Evolutionary conservation across 2,113 vertebrate species (phyloP).

Genomic region (Ictalurus punctatus): DNA sequence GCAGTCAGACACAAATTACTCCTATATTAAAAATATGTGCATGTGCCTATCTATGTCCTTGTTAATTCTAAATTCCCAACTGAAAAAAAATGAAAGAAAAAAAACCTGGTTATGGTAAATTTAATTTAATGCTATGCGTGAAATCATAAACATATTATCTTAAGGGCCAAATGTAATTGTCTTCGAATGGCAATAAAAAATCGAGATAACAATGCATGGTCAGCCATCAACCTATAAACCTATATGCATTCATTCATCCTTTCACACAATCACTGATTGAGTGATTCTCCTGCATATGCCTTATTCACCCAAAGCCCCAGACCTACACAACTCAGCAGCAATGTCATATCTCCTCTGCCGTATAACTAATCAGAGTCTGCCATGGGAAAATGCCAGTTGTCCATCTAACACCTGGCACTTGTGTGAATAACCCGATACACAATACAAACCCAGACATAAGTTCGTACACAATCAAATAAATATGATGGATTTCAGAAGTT

Average conservation of each 20-base stretch:
- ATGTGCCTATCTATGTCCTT: no score
- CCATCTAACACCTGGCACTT: no score
- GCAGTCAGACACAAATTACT: background rate
- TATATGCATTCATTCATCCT: no score
- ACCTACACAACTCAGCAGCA: background rate
- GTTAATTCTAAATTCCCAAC: background rate
- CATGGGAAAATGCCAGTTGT: background rate
- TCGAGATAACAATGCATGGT: no score
- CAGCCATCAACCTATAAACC: no score
- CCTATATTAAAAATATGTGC: background rate
- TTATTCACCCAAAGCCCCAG: no score
- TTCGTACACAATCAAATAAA: no score
- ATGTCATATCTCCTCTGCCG: background rate
- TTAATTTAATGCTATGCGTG: background rate
- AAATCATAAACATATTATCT: background rate
- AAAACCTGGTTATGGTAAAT: background rate
- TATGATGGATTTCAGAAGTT: no score
- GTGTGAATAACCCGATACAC: no score
- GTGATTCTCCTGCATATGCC: background rate
- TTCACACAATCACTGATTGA: background rate
- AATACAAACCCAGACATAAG: no score
- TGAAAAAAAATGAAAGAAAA: background rate
- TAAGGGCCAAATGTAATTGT: no score
- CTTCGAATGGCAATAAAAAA: background rate
- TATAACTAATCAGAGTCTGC: no score